phyloP scores from a whole-genome alignment of 2,797 vertebrate genomes.

The Eulemur albifrons region DNA sequence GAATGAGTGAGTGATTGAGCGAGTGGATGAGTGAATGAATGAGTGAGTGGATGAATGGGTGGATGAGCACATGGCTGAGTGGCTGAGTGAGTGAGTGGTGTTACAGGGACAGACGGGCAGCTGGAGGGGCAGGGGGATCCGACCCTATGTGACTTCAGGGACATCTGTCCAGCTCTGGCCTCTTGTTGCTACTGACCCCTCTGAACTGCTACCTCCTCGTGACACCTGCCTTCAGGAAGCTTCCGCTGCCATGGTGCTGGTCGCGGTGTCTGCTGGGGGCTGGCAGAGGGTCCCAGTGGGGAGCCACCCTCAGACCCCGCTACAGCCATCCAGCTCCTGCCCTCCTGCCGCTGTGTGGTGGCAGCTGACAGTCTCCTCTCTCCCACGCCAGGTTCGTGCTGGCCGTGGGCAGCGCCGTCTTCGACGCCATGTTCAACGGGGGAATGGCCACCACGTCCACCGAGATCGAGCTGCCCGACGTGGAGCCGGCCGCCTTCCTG shows the following conservation, averaged over 20 bases:
- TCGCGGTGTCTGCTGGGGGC: background rate
- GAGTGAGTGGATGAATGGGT: background rate
- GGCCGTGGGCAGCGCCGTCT: constrained; percentile 96
- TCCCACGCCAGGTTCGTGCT: constrained; percentile 92
- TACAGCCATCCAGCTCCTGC: background rate
- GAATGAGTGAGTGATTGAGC: background rate
- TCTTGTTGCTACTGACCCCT: background rate
- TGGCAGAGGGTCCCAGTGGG: background rate
- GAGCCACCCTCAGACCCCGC: background rate
- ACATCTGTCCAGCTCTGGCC: background rate
- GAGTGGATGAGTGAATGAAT: background rate
- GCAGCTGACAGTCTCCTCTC: background rate
- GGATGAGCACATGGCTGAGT: background rate
- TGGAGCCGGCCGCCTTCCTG: constrained; percentile 96
- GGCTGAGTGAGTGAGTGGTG: background rate
- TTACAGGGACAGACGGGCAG: background rate
- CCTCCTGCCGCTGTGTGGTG: background rate
- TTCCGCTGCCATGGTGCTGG: background rate
- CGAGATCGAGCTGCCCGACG: constrained; percentile 97
- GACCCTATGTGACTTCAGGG: background rate
- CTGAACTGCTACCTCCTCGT: background rate
- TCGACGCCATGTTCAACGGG: constrained; percentile 99
- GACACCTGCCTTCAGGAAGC: background rate
- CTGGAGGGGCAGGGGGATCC: background rate
- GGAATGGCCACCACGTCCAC: constrained; percentile 99